Evolutionary conservation across 2,797 vertebrate species (phyloP).

Genomic region (Sebastes vulpes): DNA sequence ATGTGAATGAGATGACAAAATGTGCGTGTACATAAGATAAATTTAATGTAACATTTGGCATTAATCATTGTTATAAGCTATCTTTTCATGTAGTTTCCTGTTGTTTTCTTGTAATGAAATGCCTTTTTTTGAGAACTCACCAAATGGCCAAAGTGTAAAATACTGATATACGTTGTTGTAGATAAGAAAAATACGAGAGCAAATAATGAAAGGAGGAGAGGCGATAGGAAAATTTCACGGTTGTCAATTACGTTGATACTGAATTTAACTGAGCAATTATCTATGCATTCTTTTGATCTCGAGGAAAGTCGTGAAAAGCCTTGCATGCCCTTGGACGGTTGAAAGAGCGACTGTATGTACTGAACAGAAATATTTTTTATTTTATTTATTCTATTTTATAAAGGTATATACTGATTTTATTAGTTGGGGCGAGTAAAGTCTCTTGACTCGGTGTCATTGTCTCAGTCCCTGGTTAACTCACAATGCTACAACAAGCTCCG

Average conservation of each 20-base stretch:
- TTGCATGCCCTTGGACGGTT: constrained; percentile 84
- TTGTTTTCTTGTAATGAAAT: constrained; percentile 72
- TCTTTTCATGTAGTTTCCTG: constrained; percentile 68
- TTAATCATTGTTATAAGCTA: constrained; percentile 86
- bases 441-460: constrained; percentile 75
- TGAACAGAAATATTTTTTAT: constrained; percentile 94
- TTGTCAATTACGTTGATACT: constrained; percentile 78
- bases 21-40: constrained; percentile 68
- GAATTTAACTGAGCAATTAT: constrained; percentile 86
- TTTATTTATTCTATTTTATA: constrained; percentile 99
- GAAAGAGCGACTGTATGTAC: constrained; percentile 78
- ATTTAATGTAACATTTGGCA: constrained; percentile 74
- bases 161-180: constrained; percentile 82
- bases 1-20: constrained; percentile 71
- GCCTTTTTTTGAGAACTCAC: constrained; percentile 81
- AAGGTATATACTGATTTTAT: constrained; percentile 91
- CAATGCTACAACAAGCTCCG: constrained; percentile 63
- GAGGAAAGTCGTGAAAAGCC: constrained; percentile 82
- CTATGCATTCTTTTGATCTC: constrained; percentile 95
- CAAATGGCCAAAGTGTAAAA: constrained; percentile 92
- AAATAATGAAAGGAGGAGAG: constrained; percentile 57
- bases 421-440: constrained; percentile 83
- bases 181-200: constrained; percentile 78
- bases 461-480: constrained; percentile 63
- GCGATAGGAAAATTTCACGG: constrained; percentile 59